Conservation (phyloP, 2,888 invertebrate species). For the Pteria penguin region DNA sequence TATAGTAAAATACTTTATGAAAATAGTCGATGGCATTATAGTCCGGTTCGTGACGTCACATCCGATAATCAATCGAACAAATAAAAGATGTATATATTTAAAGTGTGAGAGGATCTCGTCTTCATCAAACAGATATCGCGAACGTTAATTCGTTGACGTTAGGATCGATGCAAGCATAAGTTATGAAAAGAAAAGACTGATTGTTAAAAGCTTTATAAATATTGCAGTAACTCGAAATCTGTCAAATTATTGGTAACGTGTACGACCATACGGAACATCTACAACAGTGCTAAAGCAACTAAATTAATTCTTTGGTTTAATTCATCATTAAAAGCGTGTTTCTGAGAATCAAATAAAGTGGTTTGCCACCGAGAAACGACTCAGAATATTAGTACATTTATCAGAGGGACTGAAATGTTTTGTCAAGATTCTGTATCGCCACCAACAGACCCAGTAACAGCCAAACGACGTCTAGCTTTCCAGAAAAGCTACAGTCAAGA, state of each 20-base stretch:
- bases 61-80: not conserved
- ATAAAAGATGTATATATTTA: not conserved
- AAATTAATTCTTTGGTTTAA: too few relatives aligned
- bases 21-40: too few relatives aligned
- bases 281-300: too few relatives aligned
- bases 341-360: not conserved
- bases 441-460: conserved; percentile 61
- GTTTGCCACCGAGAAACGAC: not conserved
- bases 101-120: not conserved
- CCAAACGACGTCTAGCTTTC: conserved; percentile 72
- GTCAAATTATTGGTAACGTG: not conserved
- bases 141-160: not conserved
- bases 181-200: conserved; percentile 9
- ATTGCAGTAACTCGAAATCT: not conserved
- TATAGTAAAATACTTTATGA: too few relatives aligned
- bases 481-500: conserved; percentile 77
- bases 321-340: too few relatives aligned
- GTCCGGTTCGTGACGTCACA: too few relatives aligned
- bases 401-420: conserved; percentile 5
- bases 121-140: not conserved
- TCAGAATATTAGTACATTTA: not conserved
- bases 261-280: too few relatives aligned
- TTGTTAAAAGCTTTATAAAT: not conserved
- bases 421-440: conserved; percentile 15
- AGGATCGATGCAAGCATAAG: not conserved